phyloP scores from a whole-genome alignment of 1,140 invertebrate genomes.

The Brachionus calyciflorus region DNA sequence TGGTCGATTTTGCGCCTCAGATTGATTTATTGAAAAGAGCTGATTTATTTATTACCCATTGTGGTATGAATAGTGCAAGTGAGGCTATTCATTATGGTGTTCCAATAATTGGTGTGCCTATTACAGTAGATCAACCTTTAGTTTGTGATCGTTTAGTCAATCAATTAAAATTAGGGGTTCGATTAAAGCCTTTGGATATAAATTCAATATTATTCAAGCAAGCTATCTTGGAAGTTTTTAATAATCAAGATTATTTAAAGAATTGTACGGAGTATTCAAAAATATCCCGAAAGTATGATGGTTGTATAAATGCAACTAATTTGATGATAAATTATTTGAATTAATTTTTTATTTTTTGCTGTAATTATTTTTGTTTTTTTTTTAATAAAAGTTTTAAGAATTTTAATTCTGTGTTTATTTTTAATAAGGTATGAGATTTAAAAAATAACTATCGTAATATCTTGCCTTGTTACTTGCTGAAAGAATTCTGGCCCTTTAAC shows the following conservation, averaged over 20 bases:
- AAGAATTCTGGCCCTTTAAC: too few species aligned
- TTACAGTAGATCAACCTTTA: slow-evolving; percentile 23
- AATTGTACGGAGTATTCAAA: neutral
- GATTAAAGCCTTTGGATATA: neutral
- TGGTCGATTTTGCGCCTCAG: neutral
- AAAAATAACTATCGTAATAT: too few species aligned
- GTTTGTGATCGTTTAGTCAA: neutral
- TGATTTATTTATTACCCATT: slow-evolving; percentile 38
- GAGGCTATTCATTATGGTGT: slow-evolving; percentile 40
- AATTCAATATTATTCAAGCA: neutral
- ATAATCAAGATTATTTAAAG: neutral
- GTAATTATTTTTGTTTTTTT: too few species aligned
- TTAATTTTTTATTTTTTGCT: too few species aligned
- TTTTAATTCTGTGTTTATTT: too few species aligned
- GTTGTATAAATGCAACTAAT: neutral
- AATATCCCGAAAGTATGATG: neutral
- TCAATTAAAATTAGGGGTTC: neutral
- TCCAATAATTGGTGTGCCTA: slow-evolving; percentile 20
- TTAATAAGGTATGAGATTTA: too few species aligned
- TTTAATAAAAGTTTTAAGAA: too few species aligned
- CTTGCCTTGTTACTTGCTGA: too few species aligned
- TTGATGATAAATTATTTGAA: neutral
- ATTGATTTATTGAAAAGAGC: slow-evolving; percentile 17
- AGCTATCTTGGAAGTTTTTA: neutral
- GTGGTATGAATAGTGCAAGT: slow-evolving; percentile 40